Evolutionary conservation across 2,888 invertebrate genomes (phyloP).

Genomic region (Drosophila leonis): DNA sequence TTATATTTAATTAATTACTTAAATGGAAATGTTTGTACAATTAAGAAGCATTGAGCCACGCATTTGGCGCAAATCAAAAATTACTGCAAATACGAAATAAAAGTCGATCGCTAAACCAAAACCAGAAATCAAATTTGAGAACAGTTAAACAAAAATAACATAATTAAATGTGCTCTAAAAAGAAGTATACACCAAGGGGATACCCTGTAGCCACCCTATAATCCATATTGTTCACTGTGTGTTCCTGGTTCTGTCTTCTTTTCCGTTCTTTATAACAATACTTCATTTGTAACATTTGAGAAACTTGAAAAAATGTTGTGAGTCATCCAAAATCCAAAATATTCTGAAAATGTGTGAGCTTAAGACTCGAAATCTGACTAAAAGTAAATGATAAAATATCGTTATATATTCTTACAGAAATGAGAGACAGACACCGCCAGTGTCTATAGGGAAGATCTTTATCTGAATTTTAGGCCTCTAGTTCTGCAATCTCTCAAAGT

Average conservation of each 20-base stretch:
- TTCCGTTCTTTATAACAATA: neutral
- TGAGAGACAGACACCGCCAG: neutral
- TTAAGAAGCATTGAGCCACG: conserved; percentile 40
- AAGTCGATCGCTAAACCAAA: conserved; percentile 30
- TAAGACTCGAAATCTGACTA: too few relatives aligned
- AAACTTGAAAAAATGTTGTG: too few relatives aligned
- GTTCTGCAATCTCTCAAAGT: too few relatives aligned
- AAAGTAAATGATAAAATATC: neutral
- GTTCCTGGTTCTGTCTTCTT: too few relatives aligned
- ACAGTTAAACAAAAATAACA: neutral
- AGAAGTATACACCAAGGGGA: neutral
- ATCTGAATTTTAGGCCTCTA: too few relatives aligned
- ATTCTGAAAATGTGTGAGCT: too few relatives aligned
- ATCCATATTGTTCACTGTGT: neutral
- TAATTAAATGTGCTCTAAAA: conserved; percentile 5
- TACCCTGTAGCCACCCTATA: neutral
- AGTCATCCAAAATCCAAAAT: too few relatives aligned
- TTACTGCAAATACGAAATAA: conserved; percentile 44
- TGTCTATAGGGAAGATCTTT: too few relatives aligned
- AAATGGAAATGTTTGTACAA: conserved; percentile 37
- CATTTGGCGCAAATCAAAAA: conserved; percentile 55
- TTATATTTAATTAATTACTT: conserved; percentile 51
- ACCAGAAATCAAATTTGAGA: conserved; percentile 40
- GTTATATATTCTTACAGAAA: neutral
- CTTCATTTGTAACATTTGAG: too few relatives aligned